phyloP scores from a whole-genome alignment of 2,888 invertebrate genomes.

The Helicoverpa assulta region DNA sequence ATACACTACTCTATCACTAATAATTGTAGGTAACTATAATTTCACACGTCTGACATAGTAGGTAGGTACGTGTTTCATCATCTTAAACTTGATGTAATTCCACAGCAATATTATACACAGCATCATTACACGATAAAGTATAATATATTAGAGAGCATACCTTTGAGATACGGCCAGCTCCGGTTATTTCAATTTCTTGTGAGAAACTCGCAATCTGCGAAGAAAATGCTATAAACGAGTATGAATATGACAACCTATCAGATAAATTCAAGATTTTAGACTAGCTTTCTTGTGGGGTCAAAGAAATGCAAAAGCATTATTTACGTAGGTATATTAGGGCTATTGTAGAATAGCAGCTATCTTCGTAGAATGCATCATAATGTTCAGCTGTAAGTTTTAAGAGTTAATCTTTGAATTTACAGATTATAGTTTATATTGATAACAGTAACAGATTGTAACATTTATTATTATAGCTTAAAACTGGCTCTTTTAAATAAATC shows the following conservation, averaged over 20 bases:
- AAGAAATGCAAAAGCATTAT: neutral
- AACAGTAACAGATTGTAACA: no score
- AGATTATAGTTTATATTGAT: no score
- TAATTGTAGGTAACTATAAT: neutral
- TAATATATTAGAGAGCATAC: constrained; percentile 27
- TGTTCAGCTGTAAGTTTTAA: no score
- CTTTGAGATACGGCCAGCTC: constrained; percentile 33
- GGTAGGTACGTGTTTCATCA: no score
- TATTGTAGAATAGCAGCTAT: no score
- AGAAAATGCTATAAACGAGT: constrained; percentile 14
- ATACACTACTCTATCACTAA: neutral
- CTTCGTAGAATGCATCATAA: no score
- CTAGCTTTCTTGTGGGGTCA: neutral
- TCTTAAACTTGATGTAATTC: neutral
- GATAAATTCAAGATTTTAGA: neutral
- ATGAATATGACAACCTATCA: constrained; percentile 21
- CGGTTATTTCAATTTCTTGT: constrained; percentile 44
- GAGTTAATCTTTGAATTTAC: no score
- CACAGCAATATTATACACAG: neutral
- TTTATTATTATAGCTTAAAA: no score
- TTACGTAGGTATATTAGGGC: no score
- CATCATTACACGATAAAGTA: constrained; percentile 17
- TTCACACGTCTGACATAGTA: neutral
- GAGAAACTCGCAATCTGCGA: constrained; percentile 40
- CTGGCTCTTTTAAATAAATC: no score